phyloP scores from a whole-genome alignment of 2,113 vertebrate species.

The Corythornis vintsioides region DNA sequence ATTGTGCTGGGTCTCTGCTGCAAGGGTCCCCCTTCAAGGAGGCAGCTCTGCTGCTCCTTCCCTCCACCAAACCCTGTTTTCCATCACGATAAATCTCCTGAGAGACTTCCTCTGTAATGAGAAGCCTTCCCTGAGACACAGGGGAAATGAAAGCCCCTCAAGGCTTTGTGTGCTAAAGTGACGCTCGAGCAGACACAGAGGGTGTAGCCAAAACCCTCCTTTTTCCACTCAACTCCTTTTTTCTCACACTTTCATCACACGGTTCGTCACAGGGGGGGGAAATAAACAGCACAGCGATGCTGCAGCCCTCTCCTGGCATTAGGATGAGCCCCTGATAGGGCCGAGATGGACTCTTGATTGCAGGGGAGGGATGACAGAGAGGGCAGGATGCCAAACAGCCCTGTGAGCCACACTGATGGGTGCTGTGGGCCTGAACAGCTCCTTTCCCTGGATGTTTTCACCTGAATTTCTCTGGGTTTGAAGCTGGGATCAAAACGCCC shows the following conservation, averaged over 20 bases:
- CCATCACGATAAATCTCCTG: neutral
- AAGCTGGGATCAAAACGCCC: neutral
- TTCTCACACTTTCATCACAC: neutral
- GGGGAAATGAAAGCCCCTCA: neutral
- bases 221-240: neutral
- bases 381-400: neutral
- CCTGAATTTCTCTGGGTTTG: neutral
- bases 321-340: neutral
- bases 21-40: fast-evolving
- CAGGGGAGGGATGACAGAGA: neutral
- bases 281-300: neutral
- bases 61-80: neutral
- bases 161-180: neutral
- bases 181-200: neutral
- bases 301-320: neutral
- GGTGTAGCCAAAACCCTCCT: neutral
- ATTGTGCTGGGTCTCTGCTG: neutral
- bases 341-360: neutral
- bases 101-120: neutral
- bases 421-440: fast-evolving
- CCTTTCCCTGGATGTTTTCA: neutral
- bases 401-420: neutral
- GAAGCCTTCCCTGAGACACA: neutral
- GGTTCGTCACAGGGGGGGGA: neutral
- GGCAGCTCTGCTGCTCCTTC: neutral